These are phyloP conservation scores for Liposcelis brunnea DNA, from an alignment of 2,888 invertebrate species.

Conservation along the genomic window DNA sequence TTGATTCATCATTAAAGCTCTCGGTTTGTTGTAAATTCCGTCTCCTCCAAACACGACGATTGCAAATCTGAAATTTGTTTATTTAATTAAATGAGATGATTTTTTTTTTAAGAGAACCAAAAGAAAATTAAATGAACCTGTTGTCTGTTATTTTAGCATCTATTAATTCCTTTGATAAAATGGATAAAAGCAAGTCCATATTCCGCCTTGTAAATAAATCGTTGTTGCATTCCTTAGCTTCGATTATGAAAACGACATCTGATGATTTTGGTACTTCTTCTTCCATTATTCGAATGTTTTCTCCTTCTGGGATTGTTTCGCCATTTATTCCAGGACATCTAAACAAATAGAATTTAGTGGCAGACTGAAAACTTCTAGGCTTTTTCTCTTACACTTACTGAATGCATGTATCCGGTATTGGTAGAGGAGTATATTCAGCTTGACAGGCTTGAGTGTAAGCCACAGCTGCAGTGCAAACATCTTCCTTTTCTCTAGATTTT, in stretches of 20 bases:
- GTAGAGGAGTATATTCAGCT: slow-evolving; percentile 52
- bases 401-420: slow-evolving; percentile 65
- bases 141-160: slow-evolving; percentile 46
- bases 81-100: neutral
- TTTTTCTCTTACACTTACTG: slow-evolving; percentile 34
- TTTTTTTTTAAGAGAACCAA: neutral
- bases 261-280: slow-evolving; percentile 44
- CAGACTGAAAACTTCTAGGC: slow-evolving; percentile 7
- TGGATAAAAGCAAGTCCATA: slow-evolving; percentile 46
- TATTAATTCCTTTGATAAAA: slow-evolving; percentile 49
- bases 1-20: slow-evolving; percentile 54
- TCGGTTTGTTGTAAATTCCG: slow-evolving; percentile 51
- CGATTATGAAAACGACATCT: slow-evolving; percentile 78
- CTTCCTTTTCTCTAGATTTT: slow-evolving; percentile 28
- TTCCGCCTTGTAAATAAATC: slow-evolving; percentile 46
- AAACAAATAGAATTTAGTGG: too few relatives aligned
- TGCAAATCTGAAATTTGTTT: slow-evolving; percentile 45
- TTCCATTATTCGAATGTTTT: slow-evolving; percentile 46
- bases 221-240: slow-evolving; percentile 68
- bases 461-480: slow-evolving; percentile 57
- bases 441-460: slow-evolving; percentile 68
- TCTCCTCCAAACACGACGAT: slow-evolving; percentile 67
- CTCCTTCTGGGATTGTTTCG: slow-evolving; percentile 53
- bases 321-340: slow-evolving; percentile 56
- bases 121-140: slow-evolving; percentile 32